These are phyloP conservation scores for Brienomyrus brachyistius DNA, from an alignment of 2,113 vertebrate species.

Conservation along the genomic window DNA sequence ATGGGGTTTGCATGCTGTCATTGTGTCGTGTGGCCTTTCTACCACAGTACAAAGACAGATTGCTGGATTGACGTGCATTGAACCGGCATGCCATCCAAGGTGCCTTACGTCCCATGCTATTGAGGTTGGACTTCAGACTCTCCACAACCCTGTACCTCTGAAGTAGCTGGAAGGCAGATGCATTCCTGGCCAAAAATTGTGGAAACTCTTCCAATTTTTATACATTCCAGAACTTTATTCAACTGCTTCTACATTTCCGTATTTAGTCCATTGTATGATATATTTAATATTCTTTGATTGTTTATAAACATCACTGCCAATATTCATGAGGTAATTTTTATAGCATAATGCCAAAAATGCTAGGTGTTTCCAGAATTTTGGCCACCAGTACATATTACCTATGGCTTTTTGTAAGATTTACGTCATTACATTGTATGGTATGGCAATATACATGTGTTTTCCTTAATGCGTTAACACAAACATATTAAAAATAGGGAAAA, in stretches of 20 bases:
- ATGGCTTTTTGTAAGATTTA: background rate
- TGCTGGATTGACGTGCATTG: background rate
- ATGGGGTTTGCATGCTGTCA: background rate
- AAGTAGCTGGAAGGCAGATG: background rate
- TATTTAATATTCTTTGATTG: background rate
- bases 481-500: background rate
- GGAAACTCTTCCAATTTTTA: background rate
- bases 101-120: background rate
- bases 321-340: background rate
- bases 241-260: too few relatives aligned
- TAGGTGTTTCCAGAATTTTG: background rate
- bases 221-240: too few relatives aligned
- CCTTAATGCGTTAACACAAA: background rate
- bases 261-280: background rate
- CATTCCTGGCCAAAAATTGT: background rate
- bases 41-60: background rate
- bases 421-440: background rate
- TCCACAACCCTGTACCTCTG: background rate
- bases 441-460: background rate
- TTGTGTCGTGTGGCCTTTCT: background rate
- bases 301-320: background rate
- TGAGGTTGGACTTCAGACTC: background rate
- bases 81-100: background rate
- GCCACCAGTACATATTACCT: background rate
- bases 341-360: background rate